Percentiles rank a stretch among this genome's conserved stretches.
Evolutionary conservation across 2,797 vertebrate genomes (phyloP).

Genomic region (Pipistrellus nathusii): DNA sequence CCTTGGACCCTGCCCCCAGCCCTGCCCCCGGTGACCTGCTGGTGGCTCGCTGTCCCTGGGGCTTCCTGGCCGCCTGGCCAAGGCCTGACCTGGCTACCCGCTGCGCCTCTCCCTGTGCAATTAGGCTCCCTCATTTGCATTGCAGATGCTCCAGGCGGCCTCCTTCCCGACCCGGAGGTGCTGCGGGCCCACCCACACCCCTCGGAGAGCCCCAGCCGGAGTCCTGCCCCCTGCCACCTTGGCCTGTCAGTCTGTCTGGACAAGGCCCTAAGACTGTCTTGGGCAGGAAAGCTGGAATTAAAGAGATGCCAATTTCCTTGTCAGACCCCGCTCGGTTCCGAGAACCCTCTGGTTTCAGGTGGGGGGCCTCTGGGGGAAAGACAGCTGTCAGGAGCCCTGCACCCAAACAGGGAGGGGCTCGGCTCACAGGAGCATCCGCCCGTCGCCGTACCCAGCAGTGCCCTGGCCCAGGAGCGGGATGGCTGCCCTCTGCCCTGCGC

Average conservation of each 20-base stretch:
- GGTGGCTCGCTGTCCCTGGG: neutral
- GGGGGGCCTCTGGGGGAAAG: neutral
- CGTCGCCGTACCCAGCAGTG: neutral
- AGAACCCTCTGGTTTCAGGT: neutral
- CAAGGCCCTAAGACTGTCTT: neutral
- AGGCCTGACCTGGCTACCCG: neutral
- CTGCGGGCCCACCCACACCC: neutral
- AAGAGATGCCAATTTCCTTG: neutral
- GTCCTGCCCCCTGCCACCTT: neutral
- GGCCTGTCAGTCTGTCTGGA: neutral
- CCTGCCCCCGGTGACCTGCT: constrained; percentile 50
- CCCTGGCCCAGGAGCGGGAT: neutral
- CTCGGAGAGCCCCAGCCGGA: neutral
- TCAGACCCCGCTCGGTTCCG: neutral
- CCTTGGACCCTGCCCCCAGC: neutral
- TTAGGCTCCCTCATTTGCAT: constrained; percentile 64
- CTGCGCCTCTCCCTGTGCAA: neutral
- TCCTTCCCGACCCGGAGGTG: neutral
- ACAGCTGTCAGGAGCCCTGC: neutral
- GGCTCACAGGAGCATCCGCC: neutral
- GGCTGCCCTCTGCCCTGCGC: neutral
- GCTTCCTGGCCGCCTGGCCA: constrained; percentile 36
- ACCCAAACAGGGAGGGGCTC: neutral
- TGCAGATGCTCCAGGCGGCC: constrained; percentile 49
- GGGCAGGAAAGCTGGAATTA: neutral